phyloP scores from a whole-genome alignment of 2,797 vertebrate genomes.

The Siniperca scherzeri region DNA sequence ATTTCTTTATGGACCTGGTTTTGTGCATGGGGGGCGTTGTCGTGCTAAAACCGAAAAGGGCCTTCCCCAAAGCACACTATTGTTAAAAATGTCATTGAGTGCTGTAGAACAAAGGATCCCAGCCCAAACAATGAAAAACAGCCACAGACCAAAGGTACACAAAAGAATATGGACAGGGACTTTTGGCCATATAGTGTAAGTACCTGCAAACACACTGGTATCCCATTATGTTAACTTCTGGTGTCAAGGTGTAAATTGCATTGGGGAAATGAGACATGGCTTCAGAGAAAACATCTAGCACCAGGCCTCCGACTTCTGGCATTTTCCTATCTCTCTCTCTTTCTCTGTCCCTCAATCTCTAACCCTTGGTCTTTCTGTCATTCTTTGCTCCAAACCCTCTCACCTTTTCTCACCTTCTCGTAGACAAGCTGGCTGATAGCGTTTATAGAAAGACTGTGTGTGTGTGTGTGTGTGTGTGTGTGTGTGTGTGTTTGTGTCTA shows the following conservation, averaged over 20 bases:
- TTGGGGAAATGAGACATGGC: background rate
- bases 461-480: constrained; percentile 16
- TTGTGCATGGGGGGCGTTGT: constrained; percentile 29
- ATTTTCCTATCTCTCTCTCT: background rate
- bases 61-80: constrained; percentile 1
- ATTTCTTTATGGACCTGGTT: constrained; percentile 28
- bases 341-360: background rate
- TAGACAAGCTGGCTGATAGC: background rate
- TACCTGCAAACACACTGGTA: background rate
- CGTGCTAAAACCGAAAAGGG: constrained; percentile 32
- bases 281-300: background rate
- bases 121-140: background rate
- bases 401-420: background rate
- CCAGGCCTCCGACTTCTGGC: background rate
- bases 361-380: background rate
- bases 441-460: constrained; percentile 1
- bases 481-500: constrained; percentile 20
- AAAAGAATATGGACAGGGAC: background rate
- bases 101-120: background rate
- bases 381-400: background rate
- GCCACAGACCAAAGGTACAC: constrained; percentile 7
- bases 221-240: background rate
- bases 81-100: constrained; percentile 18
- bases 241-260: background rate
- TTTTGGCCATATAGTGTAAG: background rate